Evolutionary conservation across 2,113 vertebrate genomes (phyloP).

Genomic region (Notarius lentiginosus): DNA sequence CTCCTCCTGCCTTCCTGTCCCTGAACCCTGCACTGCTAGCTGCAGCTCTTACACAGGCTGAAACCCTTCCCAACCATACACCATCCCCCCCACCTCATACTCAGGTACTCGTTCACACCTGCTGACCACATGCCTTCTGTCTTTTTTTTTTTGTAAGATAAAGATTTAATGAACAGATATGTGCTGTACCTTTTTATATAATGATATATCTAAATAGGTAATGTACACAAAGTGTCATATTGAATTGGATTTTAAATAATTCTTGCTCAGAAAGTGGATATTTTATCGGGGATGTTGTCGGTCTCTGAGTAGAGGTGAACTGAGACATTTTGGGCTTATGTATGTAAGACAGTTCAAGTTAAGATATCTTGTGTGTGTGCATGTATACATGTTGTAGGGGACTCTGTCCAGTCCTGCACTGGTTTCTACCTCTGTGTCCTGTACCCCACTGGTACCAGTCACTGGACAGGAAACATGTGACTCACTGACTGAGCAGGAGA

Average conservation of each 20-base stretch:
- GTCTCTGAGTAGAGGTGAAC: not conserved
- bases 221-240: not conserved
- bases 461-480: constrained; percentile 35
- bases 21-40: constrained; percentile 54
- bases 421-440: constrained; percentile 74
- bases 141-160: not conserved
- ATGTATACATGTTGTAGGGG: constrained; percentile 46
- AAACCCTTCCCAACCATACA: constrained; percentile 68
- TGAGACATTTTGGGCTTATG: not conserved
- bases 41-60: constrained; percentile 52
- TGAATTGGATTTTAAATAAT: not conserved
- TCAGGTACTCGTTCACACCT: constrained; percentile 48
- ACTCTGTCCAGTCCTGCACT: constrained; percentile 66
- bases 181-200: no score
- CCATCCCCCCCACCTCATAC: constrained; percentile 59
- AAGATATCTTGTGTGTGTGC: not conserved
- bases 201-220: not conserved
- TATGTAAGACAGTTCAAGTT: not conserved
- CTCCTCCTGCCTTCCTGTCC: constrained; percentile 47
- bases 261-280: not conserved
- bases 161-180: not conserved
- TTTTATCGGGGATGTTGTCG: not conserved
- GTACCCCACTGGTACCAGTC: constrained; percentile 57
- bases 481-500: constrained; percentile 62
- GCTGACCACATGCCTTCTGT: not conserved